Percentiles rank a stretch among this genome's conserved stretches.
Evolutionary conservation across 2,888 invertebrate genomes (phyloP).

Genomic region (Escarpia spicata): DNA sequence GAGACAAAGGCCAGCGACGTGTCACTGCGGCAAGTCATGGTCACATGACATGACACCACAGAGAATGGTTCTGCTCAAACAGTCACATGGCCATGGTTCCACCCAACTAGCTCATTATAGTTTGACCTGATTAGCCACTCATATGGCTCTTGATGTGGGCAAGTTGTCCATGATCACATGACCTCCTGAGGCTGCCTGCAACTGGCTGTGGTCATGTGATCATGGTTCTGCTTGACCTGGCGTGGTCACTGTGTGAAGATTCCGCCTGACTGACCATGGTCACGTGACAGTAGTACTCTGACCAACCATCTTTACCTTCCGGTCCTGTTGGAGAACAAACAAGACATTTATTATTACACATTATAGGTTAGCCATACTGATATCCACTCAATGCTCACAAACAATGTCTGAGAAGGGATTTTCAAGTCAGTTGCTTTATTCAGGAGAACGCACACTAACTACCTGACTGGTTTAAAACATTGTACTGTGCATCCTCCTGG

Average conservation of each 20-base stretch:
- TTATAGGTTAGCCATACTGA: too few species aligned
- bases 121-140: too few species aligned
- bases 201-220: neutral
- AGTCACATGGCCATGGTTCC: neutral
- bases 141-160: too few species aligned
- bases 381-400: too few species aligned
- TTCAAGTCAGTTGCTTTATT: too few species aligned
- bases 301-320: neutral
- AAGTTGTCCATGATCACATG: neutral
- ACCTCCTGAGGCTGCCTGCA: neutral
- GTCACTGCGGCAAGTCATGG: neutral
- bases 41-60: neutral
- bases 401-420: too few species aligned
- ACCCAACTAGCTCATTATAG: too few species aligned
- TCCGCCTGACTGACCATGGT: conserved; percentile 16
- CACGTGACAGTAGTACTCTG: neutral
- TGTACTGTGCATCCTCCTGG: too few species aligned
- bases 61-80: neutral
- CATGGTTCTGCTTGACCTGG: neutral
- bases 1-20: neutral
- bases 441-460: too few species aligned
- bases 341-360: neutral
- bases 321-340: neutral
- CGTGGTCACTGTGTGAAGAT: neutral
- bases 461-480: too few species aligned